Base-by-base conservation (phyloP, 2,888 invertebrate species). In the Girardia tigrina region DNA sequence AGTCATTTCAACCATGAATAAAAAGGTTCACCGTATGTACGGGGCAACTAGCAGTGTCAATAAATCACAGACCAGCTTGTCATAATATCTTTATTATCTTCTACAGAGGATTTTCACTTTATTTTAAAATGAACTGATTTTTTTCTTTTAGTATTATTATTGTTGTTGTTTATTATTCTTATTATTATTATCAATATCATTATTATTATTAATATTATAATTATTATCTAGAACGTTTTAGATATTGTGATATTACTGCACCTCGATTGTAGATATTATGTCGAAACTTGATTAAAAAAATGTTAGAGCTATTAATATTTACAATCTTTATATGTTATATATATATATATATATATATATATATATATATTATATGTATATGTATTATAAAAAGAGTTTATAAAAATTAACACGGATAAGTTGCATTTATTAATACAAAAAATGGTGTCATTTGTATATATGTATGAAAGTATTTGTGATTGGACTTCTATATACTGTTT, bases 21-120 rank as follows among this genome's bases (percentile, higher is more conserved):
- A 90, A 84, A 98, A 98, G 86, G 97, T 94, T 42, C 94, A 94
- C 80, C 95, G 94, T 87, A 95, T 98, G 82, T 98, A 98, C 86
- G 97, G 97, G 80, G 93, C 95, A 4, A 56, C 23, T 16, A 23
- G 56, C 23, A 56, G 56, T n/a, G 56, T 56, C 23, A 56, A 56
- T 56, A 56, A 56, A 56, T 56, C 56, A 16, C 56, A 56, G 23
- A 56, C 56, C 56, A 56, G 56, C 23, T n/a, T 56, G 56, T 56
- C 56, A 56, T 56, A 56, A 56, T 56, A 56, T 56, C 4, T 56
- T 56, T 56, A 36, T 56, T 56, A 56, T 56, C 56, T 56, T 56
- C 56, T 20, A 8, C n/a, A 56, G 56, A 56, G 4, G 56, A 56
- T 20, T 56, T 56, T 56, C 23, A 56, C 56, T 4, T 56, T 56